A percentile compares a stretch with the other conserved stretches of the same genome.
These are phyloP conservation scores for Helicoverpa zea DNA, from an alignment of 1,140 invertebrate species.

Conservation along the genomic window DNA sequence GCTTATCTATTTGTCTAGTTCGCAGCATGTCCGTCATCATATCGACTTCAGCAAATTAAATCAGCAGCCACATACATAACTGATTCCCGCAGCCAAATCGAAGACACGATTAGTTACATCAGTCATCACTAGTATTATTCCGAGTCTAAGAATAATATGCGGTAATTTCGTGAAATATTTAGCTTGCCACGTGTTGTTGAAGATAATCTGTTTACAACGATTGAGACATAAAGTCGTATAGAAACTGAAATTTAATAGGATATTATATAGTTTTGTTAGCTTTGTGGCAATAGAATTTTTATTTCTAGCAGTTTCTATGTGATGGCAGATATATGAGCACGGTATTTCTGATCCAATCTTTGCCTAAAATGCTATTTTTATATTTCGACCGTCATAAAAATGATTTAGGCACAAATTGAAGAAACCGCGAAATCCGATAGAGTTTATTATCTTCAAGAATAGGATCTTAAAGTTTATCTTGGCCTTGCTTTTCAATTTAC, in stretches of 20 bases:
- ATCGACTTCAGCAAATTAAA: conserved; percentile 10
- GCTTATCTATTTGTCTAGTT: conserved; percentile 22
- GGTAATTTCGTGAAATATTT: conserved; percentile 40
- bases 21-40: conserved; percentile 24
- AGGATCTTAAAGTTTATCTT: too few relatives aligned
- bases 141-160: conserved; percentile 22
- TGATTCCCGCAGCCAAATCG: conserved; percentile 31
- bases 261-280: not conserved
- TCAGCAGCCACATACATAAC: conserved; percentile 21
- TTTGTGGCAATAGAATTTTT: not conserved
- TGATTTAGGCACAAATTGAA: not conserved
- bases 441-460: not conserved
- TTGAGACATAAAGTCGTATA: conserved; percentile 12
- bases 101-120: conserved; percentile 30
- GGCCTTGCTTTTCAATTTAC: too few relatives aligned
- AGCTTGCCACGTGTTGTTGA: conserved; percentile 13
- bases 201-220: not conserved
- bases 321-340: conserved; percentile 3
- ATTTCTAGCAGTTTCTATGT: not conserved
- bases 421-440: not conserved
- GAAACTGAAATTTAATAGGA: not conserved
- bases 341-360: not conserved
- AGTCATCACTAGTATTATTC: conserved; percentile 29
- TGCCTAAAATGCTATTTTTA: not conserved
- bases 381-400: not conserved